Evolutionary conservation across 2,797 vertebrate genomes (phyloP), one percentile per base, ranked within the genome.

Genomic region (Pseudochirops cupreus): DNA sequence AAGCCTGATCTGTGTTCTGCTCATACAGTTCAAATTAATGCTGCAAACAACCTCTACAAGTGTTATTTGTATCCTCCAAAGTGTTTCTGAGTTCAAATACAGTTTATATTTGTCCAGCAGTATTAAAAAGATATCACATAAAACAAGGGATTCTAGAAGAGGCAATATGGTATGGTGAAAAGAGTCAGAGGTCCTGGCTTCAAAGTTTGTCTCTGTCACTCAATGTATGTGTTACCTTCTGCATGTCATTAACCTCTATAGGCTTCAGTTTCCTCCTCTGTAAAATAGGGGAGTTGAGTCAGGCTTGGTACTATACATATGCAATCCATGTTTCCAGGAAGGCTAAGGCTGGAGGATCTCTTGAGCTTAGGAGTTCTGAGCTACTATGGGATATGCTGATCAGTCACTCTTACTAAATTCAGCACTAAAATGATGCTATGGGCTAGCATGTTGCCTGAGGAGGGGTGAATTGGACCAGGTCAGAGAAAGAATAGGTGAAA

Each of bases 31-130:
- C 67, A 96, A 59, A 96, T 93, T 92, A 96, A 93, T 94, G 74
- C n/a, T 94, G 39, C 90, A 91, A 52, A 96, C 39, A 62, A 95
- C 56, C 91, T 97, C 94, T 87, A 94, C 91, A n/a, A 96, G 55
- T 33, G 91, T 59, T 56, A 56, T 56, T 93, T 57, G 31, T 26
- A 92, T 87, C 95, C 92, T 74, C 91, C 59, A 29, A n/a, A 74
- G 46, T 90, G 16, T 94, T 91, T 74, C 4, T 82, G 31, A 56
- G 24, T 50, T 50, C 39, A 87, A 50, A 87, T 50, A 82, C 55
- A 55, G 0, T 56, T 96, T 95, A 95, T 96, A 92, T 94, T 24
- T 59, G 57, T 33, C 59, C 74, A 93, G 91, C 89, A 10, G 28
- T 82, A 46, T 10, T 12, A 57, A 95, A 67, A 33, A 82, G 53